Conservation (phyloP, 2,797 vertebrate genomes). For the Pogoniulus pusillus region DNA sequence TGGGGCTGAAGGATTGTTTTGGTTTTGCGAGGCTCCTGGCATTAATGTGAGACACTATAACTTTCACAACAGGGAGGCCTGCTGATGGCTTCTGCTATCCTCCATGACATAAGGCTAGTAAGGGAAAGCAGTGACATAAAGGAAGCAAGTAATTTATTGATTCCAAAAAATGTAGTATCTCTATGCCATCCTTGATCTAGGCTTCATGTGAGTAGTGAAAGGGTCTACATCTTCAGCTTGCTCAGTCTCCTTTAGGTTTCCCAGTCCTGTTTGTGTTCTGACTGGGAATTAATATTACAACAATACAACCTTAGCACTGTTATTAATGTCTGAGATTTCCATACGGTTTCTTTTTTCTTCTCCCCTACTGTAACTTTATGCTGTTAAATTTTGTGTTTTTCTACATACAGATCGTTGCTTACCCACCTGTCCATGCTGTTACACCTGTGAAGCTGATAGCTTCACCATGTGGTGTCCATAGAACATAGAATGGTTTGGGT, state of each 20-base stretch:
- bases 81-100: too few relatives aligned
- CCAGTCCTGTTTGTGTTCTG: accelerated
- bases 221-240: neutral
- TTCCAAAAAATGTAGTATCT: neutral
- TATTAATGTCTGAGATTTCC: neutral
- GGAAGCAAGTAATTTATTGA: neutral
- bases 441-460: neutral
- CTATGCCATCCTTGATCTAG: neutral
- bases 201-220: neutral
- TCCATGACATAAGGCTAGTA: neutral
- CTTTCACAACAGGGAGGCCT: too few relatives aligned
- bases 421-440: neutral
- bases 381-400: neutral
- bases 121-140: neutral
- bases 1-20: too few relatives aligned
- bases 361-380: neutral
- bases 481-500: too few relatives aligned
- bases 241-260: neutral
- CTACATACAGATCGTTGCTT: neutral
- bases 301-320: neutral
- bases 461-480: neutral
- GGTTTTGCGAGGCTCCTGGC: too few relatives aligned
- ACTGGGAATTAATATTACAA: neutral
- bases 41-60: too few relatives aligned
- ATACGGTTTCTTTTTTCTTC: neutral